Evolutionary conservation across 2,888 invertebrate genomes (phyloP), one percentile per base, ranked within the genome.

Genomic region (Tupiocoris notatus): DNA sequence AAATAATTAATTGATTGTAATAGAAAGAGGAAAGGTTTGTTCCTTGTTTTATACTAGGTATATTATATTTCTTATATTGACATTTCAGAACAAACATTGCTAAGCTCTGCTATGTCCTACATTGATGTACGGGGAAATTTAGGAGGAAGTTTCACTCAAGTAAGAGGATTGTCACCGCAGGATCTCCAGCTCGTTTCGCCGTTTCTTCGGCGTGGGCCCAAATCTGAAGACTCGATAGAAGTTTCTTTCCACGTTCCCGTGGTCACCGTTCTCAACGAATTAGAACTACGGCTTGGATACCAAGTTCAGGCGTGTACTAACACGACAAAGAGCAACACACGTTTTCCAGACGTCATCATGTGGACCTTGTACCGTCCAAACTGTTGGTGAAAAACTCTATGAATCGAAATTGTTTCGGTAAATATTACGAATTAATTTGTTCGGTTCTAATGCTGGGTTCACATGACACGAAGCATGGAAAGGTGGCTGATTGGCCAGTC

Each of bases 281-380:
- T 81, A 63, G 81, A 81, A 62, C 81, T 79, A 22, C 68, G 78
- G 62, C 79, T 81, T 63, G 81, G 81, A 0, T 81, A 81, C 67
- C 63, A 78, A 65, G 78, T 79, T 20, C 66, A 75, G 9, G 57
- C 77, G 25, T 77, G 77, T 58, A 76, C 78, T 18, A 78, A 78
- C 61, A 75, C 78, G 17, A 22, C 76, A n/a, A 77, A 73, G 57
- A 67, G 77, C 57, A 64, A 75, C 17, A 64, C 73, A 3, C 23
- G 77, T 20, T 66, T 75, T 21, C 75, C 70, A 57, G 77, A 78
- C 64, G 76, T 77, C 17, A 75, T 75, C 16, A 75, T 77, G 77
- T 78, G 78, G 78, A 77, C 76, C 9, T 71, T 78, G 77, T 78
- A 61, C 56, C 74, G 66, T 21, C 73, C 73, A 1, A 39, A 54